Percentiles rank a stretch among this genome's conserved stretches.
These are phyloP conservation scores for Aphelenchoides avenae DNA, from an alignment of 1,140 invertebrate species.

Conservation along the genomic window DNA sequence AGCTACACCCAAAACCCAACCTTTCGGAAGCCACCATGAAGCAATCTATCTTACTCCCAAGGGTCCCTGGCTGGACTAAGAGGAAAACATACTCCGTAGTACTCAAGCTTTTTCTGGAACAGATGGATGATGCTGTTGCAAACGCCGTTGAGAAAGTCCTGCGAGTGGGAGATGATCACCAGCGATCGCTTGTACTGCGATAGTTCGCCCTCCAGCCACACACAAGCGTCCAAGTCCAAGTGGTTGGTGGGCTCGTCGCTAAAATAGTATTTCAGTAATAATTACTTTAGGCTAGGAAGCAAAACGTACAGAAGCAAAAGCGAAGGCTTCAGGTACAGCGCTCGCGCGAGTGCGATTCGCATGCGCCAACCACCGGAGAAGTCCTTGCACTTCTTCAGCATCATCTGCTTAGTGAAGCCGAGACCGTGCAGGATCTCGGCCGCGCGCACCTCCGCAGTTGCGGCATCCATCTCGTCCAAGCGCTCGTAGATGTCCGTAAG, in stretches of 20 bases:
- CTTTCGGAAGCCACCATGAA: too few relatives aligned
- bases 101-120: constrained; percentile 84
- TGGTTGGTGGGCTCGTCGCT: constrained; percentile 71
- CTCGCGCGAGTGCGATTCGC: constrained; percentile 89
- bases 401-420: constrained; percentile 92
- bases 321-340: constrained; percentile 64
- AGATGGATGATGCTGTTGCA: constrained; percentile 98
- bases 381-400: constrained; percentile 77
- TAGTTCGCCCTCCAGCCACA: constrained; percentile 96
- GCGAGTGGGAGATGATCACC: constrained; percentile 97
- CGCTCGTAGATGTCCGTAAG: constrained; percentile 95
- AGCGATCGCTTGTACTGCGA: constrained; percentile 85
- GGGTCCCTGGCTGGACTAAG: too few relatives aligned
- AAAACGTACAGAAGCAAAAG: constrained; percentile 63
- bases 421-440: constrained; percentile 91
- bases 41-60: too few relatives aligned
- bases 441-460: constrained; percentile 86
- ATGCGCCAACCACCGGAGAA: constrained; percentile 93
- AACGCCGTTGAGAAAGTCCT: constrained; percentile 98
- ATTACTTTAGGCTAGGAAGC: too few relatives aligned
- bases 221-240: constrained; percentile 81
- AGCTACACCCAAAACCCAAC: too few relatives aligned
- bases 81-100: constrained; percentile 74
- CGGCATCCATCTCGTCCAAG: constrained; percentile 89
- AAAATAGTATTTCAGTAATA: too few relatives aligned